Evolutionary conservation across 2,888 invertebrate species (phyloP).

Genomic region (Lampropteryx suffumata): DNA sequence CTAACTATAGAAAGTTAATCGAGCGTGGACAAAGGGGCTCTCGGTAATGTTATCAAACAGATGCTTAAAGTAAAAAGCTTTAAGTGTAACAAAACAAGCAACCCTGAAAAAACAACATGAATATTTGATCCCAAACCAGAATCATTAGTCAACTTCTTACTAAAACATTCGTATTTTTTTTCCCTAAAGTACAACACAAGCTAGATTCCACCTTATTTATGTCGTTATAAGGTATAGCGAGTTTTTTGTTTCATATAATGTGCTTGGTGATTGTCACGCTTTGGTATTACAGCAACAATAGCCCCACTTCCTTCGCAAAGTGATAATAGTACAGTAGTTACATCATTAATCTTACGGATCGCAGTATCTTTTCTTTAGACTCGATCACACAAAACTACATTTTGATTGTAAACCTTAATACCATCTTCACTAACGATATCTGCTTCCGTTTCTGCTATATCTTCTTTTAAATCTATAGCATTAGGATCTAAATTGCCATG

Average conservation of each 20-base stretch:
- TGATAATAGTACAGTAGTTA: slow-evolving; percentile 71
- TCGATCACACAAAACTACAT: slow-evolving; percentile 67
- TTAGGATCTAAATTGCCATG: slow-evolving; percentile 15
- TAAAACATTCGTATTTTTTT: slow-evolving; percentile 17
- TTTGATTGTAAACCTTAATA: slow-evolving; percentile 70
- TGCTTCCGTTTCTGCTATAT: slow-evolving; percentile 34
- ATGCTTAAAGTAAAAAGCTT: slow-evolving; percentile 73
- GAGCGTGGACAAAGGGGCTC: slow-evolving; percentile 49
- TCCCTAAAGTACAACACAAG: slow-evolving; percentile 8
- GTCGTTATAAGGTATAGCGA: not conserved
- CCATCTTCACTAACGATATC: slow-evolving; percentile 57
- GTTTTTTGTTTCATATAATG: slow-evolving; percentile 7
- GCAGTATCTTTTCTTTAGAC: slow-evolving; percentile 70
- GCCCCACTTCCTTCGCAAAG: slow-evolving; percentile 61
- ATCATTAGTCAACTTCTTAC: slow-evolving; percentile 81
- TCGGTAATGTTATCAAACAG: slow-evolving; percentile 71
- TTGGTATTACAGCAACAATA: slow-evolving; percentile 64
- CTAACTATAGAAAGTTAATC: slow-evolving; percentile 43
- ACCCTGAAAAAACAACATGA: slow-evolving; percentile 70
- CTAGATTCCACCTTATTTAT: slow-evolving; percentile 40
- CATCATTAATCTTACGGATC: slow-evolving; percentile 76
- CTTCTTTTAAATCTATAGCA: slow-evolving; percentile 1
- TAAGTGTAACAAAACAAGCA: slow-evolving; percentile 78
- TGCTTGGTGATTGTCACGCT: slow-evolving; percentile 55
- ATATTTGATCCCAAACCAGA: slow-evolving; percentile 80